Percentiles rank a stretch among this genome's conserved stretches.
phyloP scores from a whole-genome alignment of 2,797 vertebrate species.

The Lateolabrax maculatus region DNA sequence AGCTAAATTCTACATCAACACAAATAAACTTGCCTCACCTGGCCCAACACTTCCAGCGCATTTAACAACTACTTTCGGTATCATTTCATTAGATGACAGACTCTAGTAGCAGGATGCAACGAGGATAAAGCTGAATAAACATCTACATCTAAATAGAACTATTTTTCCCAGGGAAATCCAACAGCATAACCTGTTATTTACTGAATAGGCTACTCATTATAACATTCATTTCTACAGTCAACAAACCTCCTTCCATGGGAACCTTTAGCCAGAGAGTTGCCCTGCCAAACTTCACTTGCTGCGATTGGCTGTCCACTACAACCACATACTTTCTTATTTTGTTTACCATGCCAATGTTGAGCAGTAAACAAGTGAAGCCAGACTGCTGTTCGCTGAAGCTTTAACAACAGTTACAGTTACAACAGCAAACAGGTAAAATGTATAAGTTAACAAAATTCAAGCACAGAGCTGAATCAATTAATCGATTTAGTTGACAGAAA shows the following conservation, averaged over 20 bases:
- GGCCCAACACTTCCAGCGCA: too few species aligned
- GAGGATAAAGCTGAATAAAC: not conserved
- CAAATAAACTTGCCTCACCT: too few species aligned
- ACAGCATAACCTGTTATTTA: not conserved
- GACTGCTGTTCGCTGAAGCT: not conserved
- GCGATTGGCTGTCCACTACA: not conserved
- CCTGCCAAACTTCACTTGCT: not conserved
- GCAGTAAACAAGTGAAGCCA: not conserved
- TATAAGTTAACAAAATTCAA: not conserved
- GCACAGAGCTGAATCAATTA: not conserved
- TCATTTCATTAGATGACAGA: too few species aligned
- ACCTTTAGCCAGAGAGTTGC: not conserved
- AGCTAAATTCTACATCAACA: not conserved
- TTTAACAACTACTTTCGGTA: too few species aligned
- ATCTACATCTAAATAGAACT: not conserved
- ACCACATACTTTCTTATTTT: not conserved
- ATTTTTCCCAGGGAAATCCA: not conserved
- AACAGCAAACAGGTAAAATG: not conserved
- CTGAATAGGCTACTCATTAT: too few species aligned
- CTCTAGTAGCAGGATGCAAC: not conserved
- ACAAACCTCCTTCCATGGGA: conserved; percentile 1
- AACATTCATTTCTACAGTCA: conserved; percentile 1
- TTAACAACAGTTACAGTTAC: not conserved
- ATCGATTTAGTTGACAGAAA: too few species aligned
- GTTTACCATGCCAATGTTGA: not conserved